Conservation (phyloP, 2,888 invertebrate genomes). For the Drosophila atroscutellata region DNA sequence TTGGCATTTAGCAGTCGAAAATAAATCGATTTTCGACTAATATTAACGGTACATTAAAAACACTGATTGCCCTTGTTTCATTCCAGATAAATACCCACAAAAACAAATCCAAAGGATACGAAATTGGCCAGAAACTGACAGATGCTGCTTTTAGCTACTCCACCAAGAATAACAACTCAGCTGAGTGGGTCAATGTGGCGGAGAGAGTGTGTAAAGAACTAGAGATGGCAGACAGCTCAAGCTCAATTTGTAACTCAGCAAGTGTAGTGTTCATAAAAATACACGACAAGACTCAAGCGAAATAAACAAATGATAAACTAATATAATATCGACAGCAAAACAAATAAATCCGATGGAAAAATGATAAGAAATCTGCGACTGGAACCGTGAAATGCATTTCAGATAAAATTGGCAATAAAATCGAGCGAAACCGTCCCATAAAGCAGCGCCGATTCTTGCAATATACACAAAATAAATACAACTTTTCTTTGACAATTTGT, state of each 20-base stretch:
- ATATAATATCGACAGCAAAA: constrained; percentile 26
- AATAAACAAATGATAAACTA: constrained; percentile 46
- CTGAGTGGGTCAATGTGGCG: constrained; percentile 7
- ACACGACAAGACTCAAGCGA: constrained; percentile 13
- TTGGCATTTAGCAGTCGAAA: constrained; percentile 72
- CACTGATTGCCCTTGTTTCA: constrained; percentile 69
- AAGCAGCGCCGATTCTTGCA: constrained; percentile 35
- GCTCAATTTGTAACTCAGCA: constrained; percentile 50
- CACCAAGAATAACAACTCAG: constrained; percentile 31
- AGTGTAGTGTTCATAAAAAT: constrained; percentile 42
- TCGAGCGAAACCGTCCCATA: constrained; percentile 41
- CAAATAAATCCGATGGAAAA: constrained; percentile 36
- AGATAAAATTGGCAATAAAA: constrained; percentile 69
- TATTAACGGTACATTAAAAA: constrained; percentile 79
- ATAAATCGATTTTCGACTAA: constrained; percentile 74
- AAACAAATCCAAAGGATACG: constrained; percentile 28
- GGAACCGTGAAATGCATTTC: constrained; percentile 47
- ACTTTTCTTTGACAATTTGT: constrained; percentile 52
- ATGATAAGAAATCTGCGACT: constrained; percentile 7
- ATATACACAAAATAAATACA: constrained; percentile 28
- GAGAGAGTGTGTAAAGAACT: background rate
- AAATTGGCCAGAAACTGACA: constrained; percentile 44
- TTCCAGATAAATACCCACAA: constrained; percentile 71
- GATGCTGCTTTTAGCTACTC: constrained; percentile 49
- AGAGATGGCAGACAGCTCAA: constrained; percentile 51